Percentiles rank a stretch among this genome's conserved stretches.
Evolutionary conservation across 2,888 invertebrate genomes (phyloP).

Genomic region (Pedicia rivosa): DNA sequence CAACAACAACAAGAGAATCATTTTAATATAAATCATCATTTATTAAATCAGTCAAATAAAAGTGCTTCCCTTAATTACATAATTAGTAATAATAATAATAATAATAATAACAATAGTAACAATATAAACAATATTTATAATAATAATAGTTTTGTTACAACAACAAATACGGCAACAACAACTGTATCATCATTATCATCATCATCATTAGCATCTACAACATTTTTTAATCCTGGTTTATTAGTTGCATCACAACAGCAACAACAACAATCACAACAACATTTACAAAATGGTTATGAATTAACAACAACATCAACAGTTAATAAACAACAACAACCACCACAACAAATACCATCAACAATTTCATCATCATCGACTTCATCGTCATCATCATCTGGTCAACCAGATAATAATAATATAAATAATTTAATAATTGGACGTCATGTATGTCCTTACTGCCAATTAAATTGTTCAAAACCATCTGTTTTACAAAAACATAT

Average conservation of each 20-base stretch:
- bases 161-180: neutral
- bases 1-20: conserved; percentile 4
- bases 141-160: no score
- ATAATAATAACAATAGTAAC: neutral
- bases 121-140: no score
- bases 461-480: conserved; percentile 78
- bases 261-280: conserved; percentile 15
- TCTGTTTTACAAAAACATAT: conserved; percentile 89
- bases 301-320: conserved; percentile 1
- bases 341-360: conserved; percentile 4
- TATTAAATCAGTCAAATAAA: no score
- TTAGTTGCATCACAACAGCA: no score
- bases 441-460: conserved; percentile 77
- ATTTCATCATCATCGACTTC: neutral
- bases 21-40: no score
- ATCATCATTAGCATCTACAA: no score
- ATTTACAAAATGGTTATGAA: conserved; percentile 2
- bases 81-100: neutral
- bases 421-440: no score
- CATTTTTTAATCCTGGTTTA: no score
- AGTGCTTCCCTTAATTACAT: no score
- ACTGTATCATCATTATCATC: neutral
- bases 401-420: no score
- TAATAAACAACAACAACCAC: conserved; percentile 10
- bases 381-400: conserved; percentile 5